Evolutionary conservation across 2,888 invertebrate genomes (phyloP).

Genomic region (Tetragnatha montana): DNA sequence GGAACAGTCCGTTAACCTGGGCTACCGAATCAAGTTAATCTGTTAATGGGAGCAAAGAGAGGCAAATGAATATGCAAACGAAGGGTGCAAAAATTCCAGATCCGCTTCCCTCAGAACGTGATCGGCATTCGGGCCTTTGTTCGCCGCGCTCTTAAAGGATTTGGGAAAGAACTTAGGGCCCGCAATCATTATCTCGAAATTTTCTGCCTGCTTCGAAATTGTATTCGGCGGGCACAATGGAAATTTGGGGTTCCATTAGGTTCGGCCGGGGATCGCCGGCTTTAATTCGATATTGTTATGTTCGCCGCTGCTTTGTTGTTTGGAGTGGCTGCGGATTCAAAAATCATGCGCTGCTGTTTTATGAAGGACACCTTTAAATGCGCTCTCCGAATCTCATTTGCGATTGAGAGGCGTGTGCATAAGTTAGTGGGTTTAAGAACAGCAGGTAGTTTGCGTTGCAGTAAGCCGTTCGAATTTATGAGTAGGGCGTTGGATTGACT

Average conservation of each 20-base stretch:
- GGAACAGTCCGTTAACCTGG: slow-evolving; percentile 67
- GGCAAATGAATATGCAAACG: slow-evolving; percentile 70
- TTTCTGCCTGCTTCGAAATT: slow-evolving; percentile 29
- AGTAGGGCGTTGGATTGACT: too few species aligned
- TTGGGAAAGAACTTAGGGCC: slow-evolving; percentile 42
- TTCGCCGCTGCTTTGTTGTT: not conserved
- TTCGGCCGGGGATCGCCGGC: not conserved
- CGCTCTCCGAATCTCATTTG: too few species aligned
- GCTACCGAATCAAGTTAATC: slow-evolving; percentile 67
- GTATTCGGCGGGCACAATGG: not conserved
- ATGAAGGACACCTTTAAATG: not conserved
- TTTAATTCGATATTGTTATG: not conserved
- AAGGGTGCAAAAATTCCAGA: slow-evolving; percentile 61
- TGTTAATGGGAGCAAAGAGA: slow-evolving; percentile 68
- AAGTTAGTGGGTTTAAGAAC: too few species aligned
- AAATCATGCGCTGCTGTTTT: too few species aligned
- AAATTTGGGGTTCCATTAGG: slow-evolving; percentile 8
- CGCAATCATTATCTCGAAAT: slow-evolving; percentile 43
- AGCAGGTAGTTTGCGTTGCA: too few species aligned
- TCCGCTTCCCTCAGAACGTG: slow-evolving; percentile 58
- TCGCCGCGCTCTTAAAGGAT: slow-evolving; percentile 34
- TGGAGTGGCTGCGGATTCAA: too few species aligned
- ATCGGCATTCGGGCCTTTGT: slow-evolving; percentile 49
- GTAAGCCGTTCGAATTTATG: too few species aligned
- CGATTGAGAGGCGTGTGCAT: too few species aligned